A percentile compares a stretch with the other conserved stretches of the same genome.
These are phyloP conservation scores for Argentina silus DNA, from an alignment of 2,797 vertebrate species.

Conservation along the genomic window DNA sequence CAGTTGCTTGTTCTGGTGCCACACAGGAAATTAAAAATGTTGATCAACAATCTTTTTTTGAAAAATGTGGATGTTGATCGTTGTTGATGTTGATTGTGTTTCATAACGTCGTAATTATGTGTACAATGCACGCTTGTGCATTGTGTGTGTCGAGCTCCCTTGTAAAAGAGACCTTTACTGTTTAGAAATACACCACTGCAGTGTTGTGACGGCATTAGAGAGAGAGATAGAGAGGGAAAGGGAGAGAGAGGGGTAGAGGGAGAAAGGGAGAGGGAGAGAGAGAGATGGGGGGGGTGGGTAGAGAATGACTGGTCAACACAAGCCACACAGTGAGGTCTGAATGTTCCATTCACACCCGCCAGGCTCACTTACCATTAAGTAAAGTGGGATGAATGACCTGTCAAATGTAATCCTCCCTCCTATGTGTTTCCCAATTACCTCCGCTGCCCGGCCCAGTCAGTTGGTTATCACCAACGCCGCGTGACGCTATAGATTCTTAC, in stretches of 20 bases:
- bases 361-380: constrained; percentile 83
- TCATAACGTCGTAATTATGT: no score
- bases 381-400: constrained; percentile 98
- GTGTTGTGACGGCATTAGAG: constrained; percentile 4
- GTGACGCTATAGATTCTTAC: constrained; percentile 50
- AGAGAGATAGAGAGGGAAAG: constrained; percentile 10
- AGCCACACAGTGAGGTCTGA: constrained; percentile 83
- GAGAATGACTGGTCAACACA: constrained; percentile 60
- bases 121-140: no score
- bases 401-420: constrained; percentile 86
- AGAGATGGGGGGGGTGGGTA: not conserved
- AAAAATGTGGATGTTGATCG: no score
- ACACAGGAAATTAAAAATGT: no score
- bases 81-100: no score
- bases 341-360: constrained; percentile 81
- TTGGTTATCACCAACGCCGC: constrained; percentile 55
- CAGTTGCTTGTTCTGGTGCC: no score
- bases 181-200: constrained; percentile 6
- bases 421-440: constrained; percentile 91
- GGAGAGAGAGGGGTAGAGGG: constrained; percentile 17
- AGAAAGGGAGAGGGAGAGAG: constrained; percentile 16
- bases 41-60: no score
- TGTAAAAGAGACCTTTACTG: not conserved
- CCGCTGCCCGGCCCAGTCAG: constrained; percentile 54
- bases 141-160: no score